These are phyloP conservation scores for Onychostruthus taczanowskii DNA, from an alignment of 2,113 vertebrate species.

Conservation along the genomic window DNA sequence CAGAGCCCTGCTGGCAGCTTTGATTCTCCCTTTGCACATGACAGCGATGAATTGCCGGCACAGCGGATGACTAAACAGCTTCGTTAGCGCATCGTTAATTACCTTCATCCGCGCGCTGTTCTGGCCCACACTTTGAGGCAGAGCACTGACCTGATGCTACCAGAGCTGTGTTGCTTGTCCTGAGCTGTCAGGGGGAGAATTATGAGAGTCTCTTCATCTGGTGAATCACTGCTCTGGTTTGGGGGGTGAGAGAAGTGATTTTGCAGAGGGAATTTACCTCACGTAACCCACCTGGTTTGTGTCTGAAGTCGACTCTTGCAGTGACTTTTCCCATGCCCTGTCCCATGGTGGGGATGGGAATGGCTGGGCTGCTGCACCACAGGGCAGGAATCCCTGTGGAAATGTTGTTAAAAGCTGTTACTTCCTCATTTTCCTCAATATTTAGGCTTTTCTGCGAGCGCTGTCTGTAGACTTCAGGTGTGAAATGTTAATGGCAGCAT, in stretches of 20 bases:
- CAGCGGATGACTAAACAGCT: neutral
- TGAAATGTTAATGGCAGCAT: neutral
- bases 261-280: neutral
- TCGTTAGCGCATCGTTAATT: conserved; percentile 46
- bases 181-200: conserved; percentile 53
- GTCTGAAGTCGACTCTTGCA: neutral
- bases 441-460: rapidly evolving
- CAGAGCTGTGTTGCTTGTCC: neutral
- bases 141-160: neutral
- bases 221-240: conserved; percentile 35
- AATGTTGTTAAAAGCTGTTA: neutral
- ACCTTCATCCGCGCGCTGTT: neutral
- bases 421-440: neutral
- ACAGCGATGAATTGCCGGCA: neutral
- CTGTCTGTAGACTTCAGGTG: neutral
- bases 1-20: neutral
- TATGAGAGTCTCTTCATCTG: conserved; percentile 1
- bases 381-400: neutral
- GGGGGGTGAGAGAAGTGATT: neutral
- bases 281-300: neutral
- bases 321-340: rapidly evolving
- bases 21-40: neutral
- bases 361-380: neutral
- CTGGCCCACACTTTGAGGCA: neutral
- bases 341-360: neutral